A percentile compares a stretch with the other conserved stretches of the same genome.
Evolutionary conservation across 1,140 invertebrate genomes (phyloP).

Genomic region (Piezodorus guildinii): DNA sequence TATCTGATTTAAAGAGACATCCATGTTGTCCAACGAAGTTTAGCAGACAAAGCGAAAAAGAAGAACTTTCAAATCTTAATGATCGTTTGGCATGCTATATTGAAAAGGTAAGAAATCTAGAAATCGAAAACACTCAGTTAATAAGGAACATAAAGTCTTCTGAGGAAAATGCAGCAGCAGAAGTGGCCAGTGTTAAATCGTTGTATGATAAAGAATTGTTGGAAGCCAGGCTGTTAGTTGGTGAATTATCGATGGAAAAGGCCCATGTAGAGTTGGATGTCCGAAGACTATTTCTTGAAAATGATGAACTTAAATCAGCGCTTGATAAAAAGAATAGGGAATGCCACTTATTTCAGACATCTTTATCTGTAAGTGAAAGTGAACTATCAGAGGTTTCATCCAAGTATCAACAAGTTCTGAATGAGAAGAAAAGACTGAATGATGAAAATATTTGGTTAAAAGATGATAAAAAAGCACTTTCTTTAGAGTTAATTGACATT

Average conservation of each 20-base stretch:
- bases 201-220: slow-evolving; percentile 86
- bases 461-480: slow-evolving; percentile 62
- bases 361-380: slow-evolving; percentile 51
- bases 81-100: slow-evolving; percentile 92
- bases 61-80: slow-evolving; percentile 85
- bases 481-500: slow-evolving; percentile 59
- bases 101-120: slow-evolving; percentile 80
- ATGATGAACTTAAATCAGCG: slow-evolving; percentile 67
- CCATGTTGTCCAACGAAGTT: slow-evolving; percentile 62
- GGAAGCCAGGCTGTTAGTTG: slow-evolving; percentile 73
- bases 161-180: slow-evolving; percentile 68
- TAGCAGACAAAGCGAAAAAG: slow-evolving; percentile 84
- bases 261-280: slow-evolving; percentile 82
- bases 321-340: slow-evolving; percentile 76
- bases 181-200: slow-evolving; percentile 76
- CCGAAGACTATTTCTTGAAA: slow-evolving; percentile 71
- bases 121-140: slow-evolving; percentile 79
- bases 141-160: slow-evolving; percentile 64
- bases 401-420: slow-evolving; percentile 61
- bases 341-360: neutral
- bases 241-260: slow-evolving; percentile 80
- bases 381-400: slow-evolving; percentile 59
- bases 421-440: slow-evolving; percentile 65
- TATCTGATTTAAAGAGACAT: no score
- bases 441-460: slow-evolving; percentile 65